phyloP scores from a whole-genome alignment of 2,888 invertebrate genomes.

The Aphodius granarius region DNA sequence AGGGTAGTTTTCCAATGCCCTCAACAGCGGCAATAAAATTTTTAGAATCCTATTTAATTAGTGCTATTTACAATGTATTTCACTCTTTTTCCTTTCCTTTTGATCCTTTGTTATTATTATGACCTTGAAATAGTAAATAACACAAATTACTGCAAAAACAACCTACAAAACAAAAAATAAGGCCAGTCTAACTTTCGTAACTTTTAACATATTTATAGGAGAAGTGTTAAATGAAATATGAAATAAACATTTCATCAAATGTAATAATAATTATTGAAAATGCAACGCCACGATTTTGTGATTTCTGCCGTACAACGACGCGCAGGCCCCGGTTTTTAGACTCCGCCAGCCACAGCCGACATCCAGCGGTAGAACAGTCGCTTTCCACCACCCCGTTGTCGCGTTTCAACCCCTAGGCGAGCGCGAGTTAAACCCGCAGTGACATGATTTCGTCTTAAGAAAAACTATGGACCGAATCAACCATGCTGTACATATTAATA shows the following conservation, averaged over 20 bases:
- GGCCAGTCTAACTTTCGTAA: too few species aligned
- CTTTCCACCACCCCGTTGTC: conserved; percentile 1
- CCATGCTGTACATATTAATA: conserved; percentile 45
- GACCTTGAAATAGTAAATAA: too few species aligned
- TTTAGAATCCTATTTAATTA: background rate
- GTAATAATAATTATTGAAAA: too few species aligned
- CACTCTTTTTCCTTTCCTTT: background rate
- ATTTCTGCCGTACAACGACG: conserved; percentile 1
- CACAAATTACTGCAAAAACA: too few species aligned
- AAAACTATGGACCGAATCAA: conserved; percentile 39
- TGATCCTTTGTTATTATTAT: too few species aligned
- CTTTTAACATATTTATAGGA: too few species aligned
- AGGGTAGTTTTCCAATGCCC: background rate
- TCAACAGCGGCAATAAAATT: background rate
- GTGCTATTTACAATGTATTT: background rate
- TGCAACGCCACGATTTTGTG: background rate
- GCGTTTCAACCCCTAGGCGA: conserved; percentile 9
- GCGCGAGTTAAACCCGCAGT: conserved; percentile 13
- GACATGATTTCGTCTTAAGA: background rate
- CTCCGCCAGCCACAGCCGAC: conserved; percentile 14
- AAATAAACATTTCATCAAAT: too few species aligned
- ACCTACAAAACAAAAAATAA: too few species aligned
- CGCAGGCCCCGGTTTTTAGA: conserved; percentile 21
- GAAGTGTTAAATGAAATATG: too few species aligned
- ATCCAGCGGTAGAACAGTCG: conserved; percentile 20